Conservation (phyloP, 2,797 vertebrate species). For the Bradypodion ventrale region DNA sequence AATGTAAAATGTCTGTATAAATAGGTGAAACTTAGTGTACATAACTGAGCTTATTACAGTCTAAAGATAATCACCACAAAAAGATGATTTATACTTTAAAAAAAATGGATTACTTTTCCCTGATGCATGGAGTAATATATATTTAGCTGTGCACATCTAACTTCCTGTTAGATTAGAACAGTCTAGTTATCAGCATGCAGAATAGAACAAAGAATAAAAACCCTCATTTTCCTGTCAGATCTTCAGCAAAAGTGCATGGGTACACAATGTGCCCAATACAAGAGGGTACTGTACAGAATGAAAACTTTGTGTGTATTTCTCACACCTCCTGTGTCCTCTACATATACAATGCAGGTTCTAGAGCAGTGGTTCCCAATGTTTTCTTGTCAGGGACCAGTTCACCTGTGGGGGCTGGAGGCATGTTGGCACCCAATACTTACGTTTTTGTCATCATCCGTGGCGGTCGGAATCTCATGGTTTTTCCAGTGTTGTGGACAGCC, state of each 20-base stretch:
- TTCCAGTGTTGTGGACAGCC: no score
- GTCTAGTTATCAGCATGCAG: not conserved
- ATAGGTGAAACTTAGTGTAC: not conserved
- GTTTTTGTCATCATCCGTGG: no score
- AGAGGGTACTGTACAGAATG: not conserved
- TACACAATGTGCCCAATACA: not conserved
- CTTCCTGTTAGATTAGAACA: no score
- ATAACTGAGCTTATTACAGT: not conserved
- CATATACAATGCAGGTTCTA: not conserved
- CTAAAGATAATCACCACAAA: not conserved
- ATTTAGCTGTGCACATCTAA: not conserved
- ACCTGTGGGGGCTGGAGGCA: no score
- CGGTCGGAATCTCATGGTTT: no score
- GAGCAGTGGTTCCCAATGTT: no score
- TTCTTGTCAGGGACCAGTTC: no score
- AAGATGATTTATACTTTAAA: not conserved
- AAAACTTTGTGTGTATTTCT: not conserved
- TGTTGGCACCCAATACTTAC: no score
- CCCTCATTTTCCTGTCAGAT: not conserved
- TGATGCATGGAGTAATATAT: not conserved
- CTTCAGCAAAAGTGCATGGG: not conserved
- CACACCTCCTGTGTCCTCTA: not conserved
- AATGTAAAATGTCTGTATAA: not conserved
- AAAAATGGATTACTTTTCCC: not conserved
- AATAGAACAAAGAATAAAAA: not conserved